Conservation (phyloP, 2,113 vertebrate genomes). For the Dasyornis broadbenti region DNA sequence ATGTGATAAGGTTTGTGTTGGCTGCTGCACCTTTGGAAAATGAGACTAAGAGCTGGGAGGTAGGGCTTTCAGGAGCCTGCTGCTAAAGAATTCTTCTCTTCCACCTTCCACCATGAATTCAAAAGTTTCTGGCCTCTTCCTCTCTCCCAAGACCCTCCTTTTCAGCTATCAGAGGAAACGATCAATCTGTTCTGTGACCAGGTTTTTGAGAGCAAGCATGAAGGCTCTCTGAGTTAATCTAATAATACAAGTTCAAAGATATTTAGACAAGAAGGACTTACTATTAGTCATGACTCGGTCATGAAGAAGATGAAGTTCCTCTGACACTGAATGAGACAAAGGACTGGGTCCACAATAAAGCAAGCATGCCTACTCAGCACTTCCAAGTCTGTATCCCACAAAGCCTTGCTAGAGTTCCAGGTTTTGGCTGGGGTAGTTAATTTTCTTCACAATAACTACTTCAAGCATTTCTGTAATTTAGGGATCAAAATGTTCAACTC, state of each 20-base stretch:
- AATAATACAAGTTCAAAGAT: neutral
- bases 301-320: neutral
- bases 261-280: neutral
- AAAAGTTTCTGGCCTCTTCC: neutral
- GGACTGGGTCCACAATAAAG: neutral
- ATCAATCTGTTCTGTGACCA: neutral
- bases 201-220: neutral
- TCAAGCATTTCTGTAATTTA: neutral
- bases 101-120: neutral
- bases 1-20: fast-evolving
- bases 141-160: neutral
- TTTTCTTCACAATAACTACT: neutral
- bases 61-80: neutral
- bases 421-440: neutral
- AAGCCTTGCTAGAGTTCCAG: neutral
- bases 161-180: neutral
- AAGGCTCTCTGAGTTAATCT: neutral
- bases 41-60: neutral
- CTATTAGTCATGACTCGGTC: neutral
- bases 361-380: neutral
- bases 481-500: neutral
- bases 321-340: neutral
- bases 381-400: neutral
- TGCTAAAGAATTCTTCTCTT: neutral
- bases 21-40: neutral